A percentile compares a stretch with the other conserved stretches of the same genome.
Conservation (phyloP, 2,797 vertebrate genomes). For the Sebastes reedi region DNA sequence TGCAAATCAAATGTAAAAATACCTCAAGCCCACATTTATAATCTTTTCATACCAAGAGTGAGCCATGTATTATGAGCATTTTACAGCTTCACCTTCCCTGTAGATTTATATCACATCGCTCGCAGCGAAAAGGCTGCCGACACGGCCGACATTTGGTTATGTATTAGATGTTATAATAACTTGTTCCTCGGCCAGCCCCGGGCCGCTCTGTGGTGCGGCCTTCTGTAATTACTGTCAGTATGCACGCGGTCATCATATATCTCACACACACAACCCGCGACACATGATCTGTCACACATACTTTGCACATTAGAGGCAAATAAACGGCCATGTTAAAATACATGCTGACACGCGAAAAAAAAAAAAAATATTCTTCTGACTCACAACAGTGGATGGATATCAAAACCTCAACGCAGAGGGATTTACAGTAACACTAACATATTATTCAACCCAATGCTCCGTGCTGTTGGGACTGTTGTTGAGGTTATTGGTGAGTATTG, state of each 20-base stretch:
- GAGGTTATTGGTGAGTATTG: conserved; percentile 14
- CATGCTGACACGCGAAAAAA: conserved; percentile 41
- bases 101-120: conserved; percentile 52
- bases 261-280: conserved; percentile 38
- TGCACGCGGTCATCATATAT: conserved; percentile 61
- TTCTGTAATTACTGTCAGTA: conserved; percentile 77
- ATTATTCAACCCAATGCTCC: not conserved
- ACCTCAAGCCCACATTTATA: conserved; percentile 22
- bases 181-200: conserved; percentile 51
- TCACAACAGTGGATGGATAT: conserved; percentile 18
- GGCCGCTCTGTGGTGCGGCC: conserved; percentile 62
- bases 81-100: not conserved
- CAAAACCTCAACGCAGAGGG: conserved; percentile 41
- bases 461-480: not conserved
- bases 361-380: not conserved
- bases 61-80: conserved; percentile 4
- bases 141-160: conserved; percentile 64
- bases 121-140: conserved; percentile 32
- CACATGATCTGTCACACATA: conserved; percentile 56
- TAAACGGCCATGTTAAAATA: conserved; percentile 39
- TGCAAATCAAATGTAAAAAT: conserved; percentile 37
- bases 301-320: conserved; percentile 49
- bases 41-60: not conserved
- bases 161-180: conserved; percentile 73
- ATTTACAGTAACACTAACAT: conserved; percentile 38